A percentile compares a stretch with the other conserved stretches of the same genome.
phyloP scores from a whole-genome alignment of 2,797 vertebrate species.

The Natrix natrix region DNA sequence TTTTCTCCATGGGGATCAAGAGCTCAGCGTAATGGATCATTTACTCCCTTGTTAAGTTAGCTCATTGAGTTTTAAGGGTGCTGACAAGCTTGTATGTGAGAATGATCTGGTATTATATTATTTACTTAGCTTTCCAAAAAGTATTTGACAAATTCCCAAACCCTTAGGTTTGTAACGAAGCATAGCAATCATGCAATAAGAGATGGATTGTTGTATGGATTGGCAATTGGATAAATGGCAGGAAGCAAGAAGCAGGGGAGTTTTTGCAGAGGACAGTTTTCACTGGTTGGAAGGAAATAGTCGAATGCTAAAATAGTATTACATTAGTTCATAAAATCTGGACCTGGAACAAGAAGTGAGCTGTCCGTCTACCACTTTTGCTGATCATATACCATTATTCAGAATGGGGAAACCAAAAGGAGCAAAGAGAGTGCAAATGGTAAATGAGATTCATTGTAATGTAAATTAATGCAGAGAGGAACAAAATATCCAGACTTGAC shows the following conservation, averaged over 20 bases:
- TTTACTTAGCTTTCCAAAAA: background rate
- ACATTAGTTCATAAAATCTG: background rate
- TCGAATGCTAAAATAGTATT: background rate
- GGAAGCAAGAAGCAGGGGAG: background rate
- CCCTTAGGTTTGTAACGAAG: background rate
- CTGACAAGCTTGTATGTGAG: background rate
- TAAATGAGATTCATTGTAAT: background rate
- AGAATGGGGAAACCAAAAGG: background rate
- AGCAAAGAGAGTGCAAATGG: background rate
- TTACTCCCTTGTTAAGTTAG: background rate
- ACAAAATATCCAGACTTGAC: background rate
- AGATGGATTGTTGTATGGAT: background rate
- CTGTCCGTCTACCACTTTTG: background rate
- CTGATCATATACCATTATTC: background rate
- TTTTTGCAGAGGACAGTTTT: background rate
- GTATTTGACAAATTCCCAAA: background rate
- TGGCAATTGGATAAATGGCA: background rate
- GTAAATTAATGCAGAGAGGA: background rate
- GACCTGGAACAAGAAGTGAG: background rate
- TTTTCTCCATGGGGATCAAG: constrained; percentile 45
- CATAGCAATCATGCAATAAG: background rate
- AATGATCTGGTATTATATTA: background rate
- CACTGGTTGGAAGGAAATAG: background rate
- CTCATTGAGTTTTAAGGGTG: background rate
- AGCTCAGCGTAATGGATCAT: background rate